These are phyloP conservation scores for Choreutis nemorana DNA, from an alignment of 2,888 invertebrate genomes.

Conservation along the genomic window DNA sequence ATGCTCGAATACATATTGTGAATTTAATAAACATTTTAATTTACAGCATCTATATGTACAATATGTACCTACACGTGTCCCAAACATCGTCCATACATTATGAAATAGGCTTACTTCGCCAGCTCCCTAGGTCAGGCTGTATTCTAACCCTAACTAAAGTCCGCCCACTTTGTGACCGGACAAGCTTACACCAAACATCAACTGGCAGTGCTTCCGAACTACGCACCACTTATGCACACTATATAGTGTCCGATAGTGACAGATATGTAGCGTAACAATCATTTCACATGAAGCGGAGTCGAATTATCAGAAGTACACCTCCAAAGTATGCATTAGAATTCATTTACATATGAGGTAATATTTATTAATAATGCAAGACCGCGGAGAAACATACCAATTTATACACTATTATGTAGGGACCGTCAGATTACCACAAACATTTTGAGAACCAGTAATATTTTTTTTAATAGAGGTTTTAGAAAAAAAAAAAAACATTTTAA, in stretches of 20 bases:
- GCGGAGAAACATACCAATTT: too few species aligned
- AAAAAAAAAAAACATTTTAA: background rate
- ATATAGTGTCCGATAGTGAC: conserved; percentile 13
- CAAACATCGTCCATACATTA: conserved; percentile 25
- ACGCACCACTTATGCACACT: conserved; percentile 31
- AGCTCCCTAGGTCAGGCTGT: too few species aligned
- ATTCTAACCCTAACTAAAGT: too few species aligned
- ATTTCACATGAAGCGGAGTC: conserved; percentile 29
- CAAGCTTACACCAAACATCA: too few species aligned
- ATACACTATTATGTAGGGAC: background rate
- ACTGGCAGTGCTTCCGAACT: conserved; percentile 54
- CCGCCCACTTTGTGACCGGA: too few species aligned
- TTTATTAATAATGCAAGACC: too few species aligned
- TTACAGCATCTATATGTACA: conserved; percentile 65
- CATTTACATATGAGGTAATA: too few species aligned
- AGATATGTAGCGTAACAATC: conserved; percentile 51
- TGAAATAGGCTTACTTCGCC: too few species aligned
- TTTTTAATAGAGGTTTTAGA: background rate
- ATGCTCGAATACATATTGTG: conserved; percentile 45
- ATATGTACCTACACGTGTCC: conserved; percentile 40
- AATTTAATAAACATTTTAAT: conserved; percentile 45
- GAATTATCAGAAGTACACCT: too few species aligned
- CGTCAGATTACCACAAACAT: background rate
- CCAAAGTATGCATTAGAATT: too few species aligned
- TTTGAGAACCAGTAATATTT: background rate